phyloP scores from a whole-genome alignment of 2,797 vertebrate species.

The Rhadinocentrus ornatus region DNA sequence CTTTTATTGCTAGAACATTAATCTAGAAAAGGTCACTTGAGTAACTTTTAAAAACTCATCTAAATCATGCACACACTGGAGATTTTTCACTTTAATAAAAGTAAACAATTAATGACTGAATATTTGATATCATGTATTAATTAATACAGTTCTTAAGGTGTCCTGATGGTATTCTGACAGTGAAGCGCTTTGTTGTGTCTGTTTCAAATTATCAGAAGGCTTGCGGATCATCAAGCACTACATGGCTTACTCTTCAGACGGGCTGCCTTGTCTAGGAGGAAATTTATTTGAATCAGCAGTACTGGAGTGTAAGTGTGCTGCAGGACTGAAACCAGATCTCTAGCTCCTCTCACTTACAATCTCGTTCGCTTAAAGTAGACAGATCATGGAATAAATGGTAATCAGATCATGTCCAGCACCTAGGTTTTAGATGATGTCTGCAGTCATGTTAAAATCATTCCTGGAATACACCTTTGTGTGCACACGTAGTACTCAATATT shows the following conservation, averaged over 20 bases:
- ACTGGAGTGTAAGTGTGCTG: conserved; percentile 51
- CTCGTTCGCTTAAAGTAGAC: conserved; percentile 62
- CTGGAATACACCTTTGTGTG: conserved; percentile 12
- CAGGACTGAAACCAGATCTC: conserved; percentile 73
- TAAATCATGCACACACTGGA: neutral
- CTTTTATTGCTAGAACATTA: neutral
- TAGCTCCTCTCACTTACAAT: conserved; percentile 58
- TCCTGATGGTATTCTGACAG: conserved; percentile 1
- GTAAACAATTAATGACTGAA: neutral
- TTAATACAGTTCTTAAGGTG: neutral
- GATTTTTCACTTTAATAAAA: neutral
- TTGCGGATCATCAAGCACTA: conserved; percentile 35
- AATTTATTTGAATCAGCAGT: conserved; percentile 74
- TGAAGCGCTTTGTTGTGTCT: neutral
- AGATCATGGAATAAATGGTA: conserved; percentile 45
- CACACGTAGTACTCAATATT: neutral
- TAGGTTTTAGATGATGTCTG: conserved; percentile 50
- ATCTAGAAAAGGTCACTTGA: neutral
- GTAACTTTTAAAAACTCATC: neutral
- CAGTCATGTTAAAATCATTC: conserved; percentile 33
- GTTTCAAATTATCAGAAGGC: conserved; percentile 20
- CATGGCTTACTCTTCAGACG: conserved; percentile 44
- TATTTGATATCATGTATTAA: neutral
- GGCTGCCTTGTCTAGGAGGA: conserved; percentile 31
- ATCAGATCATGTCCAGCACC: conserved; percentile 62